These are phyloP conservation scores for Plectrocnemia conspersa DNA, from an alignment of 1,140 invertebrate genomes.

Conservation along the genomic window DNA sequence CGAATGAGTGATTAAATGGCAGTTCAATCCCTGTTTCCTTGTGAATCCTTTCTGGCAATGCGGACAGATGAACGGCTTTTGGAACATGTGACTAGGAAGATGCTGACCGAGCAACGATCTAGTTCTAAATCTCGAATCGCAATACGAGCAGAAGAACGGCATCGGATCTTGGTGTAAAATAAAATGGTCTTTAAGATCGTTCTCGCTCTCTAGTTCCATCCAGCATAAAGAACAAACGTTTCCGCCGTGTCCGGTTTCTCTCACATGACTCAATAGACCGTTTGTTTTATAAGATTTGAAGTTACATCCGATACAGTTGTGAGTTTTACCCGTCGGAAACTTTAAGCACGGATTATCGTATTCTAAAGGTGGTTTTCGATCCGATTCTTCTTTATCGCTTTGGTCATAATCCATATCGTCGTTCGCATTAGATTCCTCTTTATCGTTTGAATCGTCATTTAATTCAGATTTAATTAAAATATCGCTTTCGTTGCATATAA, in stretches of 20 bases:
- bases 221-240: slow-evolving; percentile 18
- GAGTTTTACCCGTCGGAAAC: slow-evolving; percentile 3
- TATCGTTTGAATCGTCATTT: not conserved
- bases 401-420: not conserved
- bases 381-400: not conserved
- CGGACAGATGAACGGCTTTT: slow-evolving; percentile 55
- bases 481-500: not conserved
- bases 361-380: not conserved
- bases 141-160: slow-evolving; percentile 54
- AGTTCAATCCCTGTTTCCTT: slow-evolving; percentile 58
- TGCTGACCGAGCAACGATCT: slow-evolving; percentile 51
- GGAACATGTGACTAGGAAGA: slow-evolving; percentile 53
- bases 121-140: slow-evolving; percentile 52
- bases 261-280: slow-evolving; percentile 10
- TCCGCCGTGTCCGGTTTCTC: slow-evolving; percentile 13
- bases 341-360: not conserved
- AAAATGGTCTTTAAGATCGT: slow-evolving; percentile 7
- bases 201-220: slow-evolving; percentile 5
- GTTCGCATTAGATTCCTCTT: not conserved
- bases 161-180: slow-evolving; percentile 46
- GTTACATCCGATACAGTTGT: slow-evolving; percentile 12
- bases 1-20: slow-evolving; percentile 55
- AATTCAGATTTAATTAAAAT: slow-evolving; percentile 10
- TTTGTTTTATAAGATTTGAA: slow-evolving; percentile 17
- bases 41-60: slow-evolving; percentile 58